Conservation (phyloP, 2,113 vertebrate species). For the Poeciliopsis retropinna region DNA sequence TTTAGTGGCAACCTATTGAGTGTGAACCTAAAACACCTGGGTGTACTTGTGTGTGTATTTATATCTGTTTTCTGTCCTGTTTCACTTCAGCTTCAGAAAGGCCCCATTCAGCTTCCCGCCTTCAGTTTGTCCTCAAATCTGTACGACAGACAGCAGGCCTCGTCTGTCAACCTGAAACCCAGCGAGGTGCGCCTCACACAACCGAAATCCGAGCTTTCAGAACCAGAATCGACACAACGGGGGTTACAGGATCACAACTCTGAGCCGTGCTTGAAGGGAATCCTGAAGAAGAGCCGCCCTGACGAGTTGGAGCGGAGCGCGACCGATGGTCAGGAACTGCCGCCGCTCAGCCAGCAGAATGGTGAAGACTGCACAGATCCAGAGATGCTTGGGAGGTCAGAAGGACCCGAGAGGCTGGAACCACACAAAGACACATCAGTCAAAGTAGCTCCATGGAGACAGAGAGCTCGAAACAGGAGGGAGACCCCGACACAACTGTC, state of each 20-base stretch:
- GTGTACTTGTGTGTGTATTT: background rate
- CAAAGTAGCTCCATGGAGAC: conserved; percentile 77
- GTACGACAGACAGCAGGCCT: conserved; percentile 75
- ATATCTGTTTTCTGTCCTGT: background rate
- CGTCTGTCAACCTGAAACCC: conserved; percentile 78
- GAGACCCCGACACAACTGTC: conserved; percentile 50
- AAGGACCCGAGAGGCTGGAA: conserved; percentile 19
- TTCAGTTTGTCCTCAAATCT: conserved; percentile 69
- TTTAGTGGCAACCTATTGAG: too few relatives aligned
- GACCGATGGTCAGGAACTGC: conserved; percentile 18
- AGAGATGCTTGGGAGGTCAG: background rate
- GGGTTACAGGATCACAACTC: conserved; percentile 35
- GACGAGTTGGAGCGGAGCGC: conserved; percentile 37
- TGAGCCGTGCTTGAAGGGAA: conserved; percentile 70
- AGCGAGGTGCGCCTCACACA: conserved; percentile 72
- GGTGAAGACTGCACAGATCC: conserved; percentile 26
- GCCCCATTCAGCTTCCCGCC: conserved; percentile 75
- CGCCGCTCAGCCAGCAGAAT: conserved; percentile 37
- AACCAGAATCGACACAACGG: conserved; percentile 13
- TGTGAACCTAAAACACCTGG: too few relatives aligned
- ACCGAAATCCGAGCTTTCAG: conserved; percentile 2
- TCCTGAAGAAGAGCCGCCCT: conserved; percentile 77
- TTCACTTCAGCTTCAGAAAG: conserved; percentile 71
- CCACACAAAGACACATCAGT: conserved; percentile 9
- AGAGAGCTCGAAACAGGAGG: conserved; percentile 68